Evolutionary conservation across 2,113 vertebrate species (phyloP).

Genomic region (Nothocercus julius): DNA sequence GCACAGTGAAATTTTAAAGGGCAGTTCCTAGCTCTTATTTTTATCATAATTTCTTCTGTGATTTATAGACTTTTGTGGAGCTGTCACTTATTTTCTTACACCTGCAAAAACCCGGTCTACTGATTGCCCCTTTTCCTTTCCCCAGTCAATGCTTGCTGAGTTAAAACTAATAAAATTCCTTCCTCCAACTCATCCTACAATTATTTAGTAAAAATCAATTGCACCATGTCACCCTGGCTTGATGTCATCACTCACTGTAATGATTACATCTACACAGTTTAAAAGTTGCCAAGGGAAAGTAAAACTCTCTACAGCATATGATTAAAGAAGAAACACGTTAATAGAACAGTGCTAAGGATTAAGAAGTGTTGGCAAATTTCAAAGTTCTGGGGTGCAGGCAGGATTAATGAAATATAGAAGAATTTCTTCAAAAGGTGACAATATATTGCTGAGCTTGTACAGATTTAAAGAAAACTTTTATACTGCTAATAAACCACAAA

Average conservation of each 20-base stretch:
- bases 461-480: not conserved
- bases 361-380: constrained; percentile 29
- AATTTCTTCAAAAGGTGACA: not conserved
- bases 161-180: constrained; percentile 71
- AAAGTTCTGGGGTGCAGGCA: not conserved
- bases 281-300: constrained; percentile 71
- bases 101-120: not conserved
- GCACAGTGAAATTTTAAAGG: constrained; percentile 66
- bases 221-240: constrained; percentile 61
- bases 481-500: not conserved
- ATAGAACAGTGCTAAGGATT: constrained; percentile 20
- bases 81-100: constrained; percentile 60
- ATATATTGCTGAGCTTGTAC: not conserved
- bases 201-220: constrained; percentile 75
- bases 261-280: constrained; percentile 65
- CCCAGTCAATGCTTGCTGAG: constrained; percentile 60
- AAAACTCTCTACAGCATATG: constrained; percentile 62
- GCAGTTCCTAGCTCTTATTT: constrained; percentile 55
- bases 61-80: constrained; percentile 60
- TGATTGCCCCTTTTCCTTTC: constrained; percentile 54
- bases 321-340: constrained; percentile 65
- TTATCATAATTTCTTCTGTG: constrained; percentile 46
- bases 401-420: not conserved
- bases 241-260: constrained; percentile 75
- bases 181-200: constrained; percentile 70